These are phyloP conservation scores for Bradynema listronoti DNA, from an alignment of 1,140 invertebrate species.

Conservation along the genomic window DNA sequence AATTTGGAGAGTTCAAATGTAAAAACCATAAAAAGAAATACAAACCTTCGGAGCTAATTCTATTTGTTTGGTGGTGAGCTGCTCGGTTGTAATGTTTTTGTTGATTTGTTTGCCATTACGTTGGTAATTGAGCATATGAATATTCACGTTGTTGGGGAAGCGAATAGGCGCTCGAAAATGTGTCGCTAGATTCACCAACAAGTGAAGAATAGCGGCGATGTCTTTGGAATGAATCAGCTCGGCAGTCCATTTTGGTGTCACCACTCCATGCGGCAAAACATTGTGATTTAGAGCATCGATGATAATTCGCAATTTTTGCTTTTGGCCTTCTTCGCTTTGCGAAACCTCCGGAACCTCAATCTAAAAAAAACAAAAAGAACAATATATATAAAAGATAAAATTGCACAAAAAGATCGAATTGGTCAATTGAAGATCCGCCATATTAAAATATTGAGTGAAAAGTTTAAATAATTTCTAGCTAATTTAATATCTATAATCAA, in stretches of 20 bases:
- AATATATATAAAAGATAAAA: conserved; percentile 7
- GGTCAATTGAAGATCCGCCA: too few species aligned
- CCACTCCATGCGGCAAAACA: conserved; percentile 53
- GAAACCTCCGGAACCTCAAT: conserved; percentile 95
- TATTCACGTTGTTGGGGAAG: conserved; percentile 86
- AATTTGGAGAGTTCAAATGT: too few species aligned
- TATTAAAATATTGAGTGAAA: too few species aligned
- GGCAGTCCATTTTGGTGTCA: conserved; percentile 80
- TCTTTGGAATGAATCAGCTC: conserved; percentile 69
- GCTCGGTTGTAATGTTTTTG: conserved; percentile 65
- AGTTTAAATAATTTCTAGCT: too few species aligned
- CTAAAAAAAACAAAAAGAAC: conserved; percentile 19
- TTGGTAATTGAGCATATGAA: conserved; percentile 62
- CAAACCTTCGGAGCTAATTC: conserved; percentile 53
- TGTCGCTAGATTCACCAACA: conserved; percentile 81
- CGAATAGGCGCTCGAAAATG: conserved; percentile 89
- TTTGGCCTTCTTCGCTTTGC: conserved; percentile 93
- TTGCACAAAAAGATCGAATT: too few species aligned
- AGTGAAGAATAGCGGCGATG: conserved; percentile 85
- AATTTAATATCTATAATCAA: too few species aligned
- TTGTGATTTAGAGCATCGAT: conserved; percentile 76
- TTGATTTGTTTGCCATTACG: conserved; percentile 39
- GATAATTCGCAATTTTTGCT: conserved; percentile 83
- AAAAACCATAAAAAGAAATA: too few species aligned
- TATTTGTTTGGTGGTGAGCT: conserved; percentile 68